These are phyloP conservation scores for Pycnonotus jocosus DNA, from an alignment of 2,113 vertebrate species.

Conservation along the genomic window DNA sequence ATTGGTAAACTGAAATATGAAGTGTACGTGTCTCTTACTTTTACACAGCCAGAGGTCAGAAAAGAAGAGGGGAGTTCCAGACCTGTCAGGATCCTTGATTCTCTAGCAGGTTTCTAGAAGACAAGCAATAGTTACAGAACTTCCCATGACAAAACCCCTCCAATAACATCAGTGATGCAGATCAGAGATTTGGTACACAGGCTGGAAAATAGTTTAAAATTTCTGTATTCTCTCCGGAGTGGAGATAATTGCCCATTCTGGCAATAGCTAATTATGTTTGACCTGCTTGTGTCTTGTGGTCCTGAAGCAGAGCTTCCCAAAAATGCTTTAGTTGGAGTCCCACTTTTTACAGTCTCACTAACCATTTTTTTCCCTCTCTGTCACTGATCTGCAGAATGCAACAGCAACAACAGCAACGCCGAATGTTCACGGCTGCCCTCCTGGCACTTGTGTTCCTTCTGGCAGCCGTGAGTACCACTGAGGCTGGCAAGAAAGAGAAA, in stretches of 20 bases:
- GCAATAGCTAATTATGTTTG: not conserved
- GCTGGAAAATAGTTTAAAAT: not conserved
- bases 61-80: not conserved
- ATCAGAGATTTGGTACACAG: not conserved
- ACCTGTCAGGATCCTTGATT: not conserved
- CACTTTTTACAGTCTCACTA: not conserved
- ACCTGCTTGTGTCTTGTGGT: not conserved
- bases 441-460: slow-evolving; percentile 73
- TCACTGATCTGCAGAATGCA: slow-evolving; percentile 66
- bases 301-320: not conserved
- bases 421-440: slow-evolving; percentile 66
- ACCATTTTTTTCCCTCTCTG: not conserved
- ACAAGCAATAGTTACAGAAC: not conserved
- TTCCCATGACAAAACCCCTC: not conserved
- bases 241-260: not conserved
- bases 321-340: not conserved
- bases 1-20: not conserved
- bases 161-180: not conserved
- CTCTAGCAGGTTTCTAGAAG: not conserved
- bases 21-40: not conserved
- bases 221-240: not conserved
- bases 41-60: not conserved
- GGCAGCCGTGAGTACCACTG: slow-evolving; percentile 66
- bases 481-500: slow-evolving; percentile 80
- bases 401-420: slow-evolving; percentile 64